Evolutionary conservation across 2,797 vertebrate genomes (phyloP).

Genomic region (Betta splendens): DNA sequence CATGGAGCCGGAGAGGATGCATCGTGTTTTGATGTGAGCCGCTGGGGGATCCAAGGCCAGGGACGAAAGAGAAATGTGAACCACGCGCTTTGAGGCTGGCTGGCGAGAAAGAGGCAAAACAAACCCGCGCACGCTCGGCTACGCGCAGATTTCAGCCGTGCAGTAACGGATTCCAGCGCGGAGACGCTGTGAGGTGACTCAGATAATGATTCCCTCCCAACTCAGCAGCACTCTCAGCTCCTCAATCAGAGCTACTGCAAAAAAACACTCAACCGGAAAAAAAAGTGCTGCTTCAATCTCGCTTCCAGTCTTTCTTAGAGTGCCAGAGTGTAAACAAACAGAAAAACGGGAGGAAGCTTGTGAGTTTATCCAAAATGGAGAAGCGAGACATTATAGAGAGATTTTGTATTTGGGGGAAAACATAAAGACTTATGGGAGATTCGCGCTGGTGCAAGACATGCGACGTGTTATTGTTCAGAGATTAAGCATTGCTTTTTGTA

Average conservation of each 20-base stretch:
- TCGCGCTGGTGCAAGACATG: conserved; percentile 18
- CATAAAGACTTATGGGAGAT: conserved; percentile 11
- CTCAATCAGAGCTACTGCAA: conserved; percentile 67
- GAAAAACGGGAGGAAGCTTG: background rate
- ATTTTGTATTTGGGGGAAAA: background rate
- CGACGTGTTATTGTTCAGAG: conserved; percentile 43
- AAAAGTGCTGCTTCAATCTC: conserved; percentile 32
- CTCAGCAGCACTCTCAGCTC: conserved; percentile 76
- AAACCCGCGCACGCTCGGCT: conserved; percentile 20
- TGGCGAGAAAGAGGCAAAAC: conserved; percentile 56
- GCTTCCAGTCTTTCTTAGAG: conserved; percentile 24
- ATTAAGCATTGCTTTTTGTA: conserved; percentile 26
- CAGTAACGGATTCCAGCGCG: conserved; percentile 55
- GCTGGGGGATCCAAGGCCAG: conserved; percentile 25
- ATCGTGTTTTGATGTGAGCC: conserved; percentile 40
- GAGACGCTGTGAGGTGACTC: conserved; percentile 62
- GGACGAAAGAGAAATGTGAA: conserved; percentile 58
- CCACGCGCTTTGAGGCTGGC: conserved; percentile 41
- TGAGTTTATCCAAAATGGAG: background rate
- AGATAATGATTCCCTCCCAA: conserved; percentile 67
- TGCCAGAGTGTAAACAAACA: conserved; percentile 8
- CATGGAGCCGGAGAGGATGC: conserved; percentile 31
- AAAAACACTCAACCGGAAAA: conserved; percentile 70
- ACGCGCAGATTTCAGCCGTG: conserved; percentile 24
- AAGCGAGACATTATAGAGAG: background rate